Evolutionary conservation across 2,888 invertebrate genomes (phyloP).

Genomic region (Drosophila anomalipes): DNA sequence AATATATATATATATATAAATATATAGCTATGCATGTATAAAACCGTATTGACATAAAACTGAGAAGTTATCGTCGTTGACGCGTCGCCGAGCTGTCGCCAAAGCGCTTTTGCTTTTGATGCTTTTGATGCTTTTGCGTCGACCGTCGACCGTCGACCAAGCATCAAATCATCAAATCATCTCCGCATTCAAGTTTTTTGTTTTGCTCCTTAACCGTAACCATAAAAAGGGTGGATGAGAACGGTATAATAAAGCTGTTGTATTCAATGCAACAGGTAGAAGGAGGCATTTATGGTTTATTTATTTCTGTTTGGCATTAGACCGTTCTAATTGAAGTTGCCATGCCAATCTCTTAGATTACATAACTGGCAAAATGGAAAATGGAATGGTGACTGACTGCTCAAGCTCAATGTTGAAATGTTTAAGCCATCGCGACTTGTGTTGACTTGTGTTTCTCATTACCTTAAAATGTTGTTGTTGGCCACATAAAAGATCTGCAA

Average conservation of each 20-base stretch:
- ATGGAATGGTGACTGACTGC: neutral
- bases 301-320: neutral
- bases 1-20: conserved; percentile 5
- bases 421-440: neutral
- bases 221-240: neutral
- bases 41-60: conserved; percentile 62
- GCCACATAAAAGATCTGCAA: neutral
- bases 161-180: conserved; percentile 6
- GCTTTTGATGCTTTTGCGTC: conserved; percentile 12
- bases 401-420: neutral
- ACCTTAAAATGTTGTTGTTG: neutral
- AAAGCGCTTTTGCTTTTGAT: conserved; percentile 18
- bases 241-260: neutral
- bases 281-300: neutral
- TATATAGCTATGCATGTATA: conserved; percentile 24
- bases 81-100: conserved; percentile 69
- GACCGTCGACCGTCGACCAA: neutral
- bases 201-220: neutral
- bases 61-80: conserved; percentile 55
- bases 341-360: neutral
- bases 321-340: neutral
- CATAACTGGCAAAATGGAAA: neutral
- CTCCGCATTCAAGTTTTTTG: conserved; percentile 16
- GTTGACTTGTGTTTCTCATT: neutral
- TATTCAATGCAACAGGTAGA: conserved; percentile 8